Conservation (phyloP, 2,113 vertebrate genomes). For the Pogona vitticeps region DNA sequence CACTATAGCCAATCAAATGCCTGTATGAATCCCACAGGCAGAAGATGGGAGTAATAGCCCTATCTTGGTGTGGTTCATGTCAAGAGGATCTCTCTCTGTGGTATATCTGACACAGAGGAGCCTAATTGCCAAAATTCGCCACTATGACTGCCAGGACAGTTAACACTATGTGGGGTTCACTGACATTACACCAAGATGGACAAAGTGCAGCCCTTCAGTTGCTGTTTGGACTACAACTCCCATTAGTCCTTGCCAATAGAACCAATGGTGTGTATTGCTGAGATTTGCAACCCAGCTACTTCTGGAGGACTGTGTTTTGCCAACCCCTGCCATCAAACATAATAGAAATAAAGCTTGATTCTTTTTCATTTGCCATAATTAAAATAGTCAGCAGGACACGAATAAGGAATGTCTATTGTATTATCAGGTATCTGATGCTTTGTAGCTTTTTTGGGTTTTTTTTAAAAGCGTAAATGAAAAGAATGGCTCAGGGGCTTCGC, state of each 20-base stretch:
- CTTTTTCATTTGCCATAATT: background rate
- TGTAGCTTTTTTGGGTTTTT: background rate
- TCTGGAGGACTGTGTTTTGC: too few relatives aligned
- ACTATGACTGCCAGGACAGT: too few relatives aligned
- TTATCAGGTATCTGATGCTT: constrained; percentile 13
- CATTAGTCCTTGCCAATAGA: too few relatives aligned
- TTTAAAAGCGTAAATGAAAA: background rate
- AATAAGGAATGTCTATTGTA: constrained; percentile 29
- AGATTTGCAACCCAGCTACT: too few relatives aligned
- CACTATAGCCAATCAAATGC: background rate
- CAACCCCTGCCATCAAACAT: too few relatives aligned
- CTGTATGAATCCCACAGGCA: background rate
- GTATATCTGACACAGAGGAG: constrained; percentile 17
- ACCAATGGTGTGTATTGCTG: too few relatives aligned
- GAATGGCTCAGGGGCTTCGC: background rate
- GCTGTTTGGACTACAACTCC: too few relatives aligned
- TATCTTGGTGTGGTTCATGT: background rate
- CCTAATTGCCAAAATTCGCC: too few relatives aligned
- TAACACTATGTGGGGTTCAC: too few relatives aligned
- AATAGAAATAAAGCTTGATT: constrained; percentile 2
- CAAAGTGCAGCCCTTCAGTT: too few relatives aligned
- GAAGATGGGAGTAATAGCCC: background rate
- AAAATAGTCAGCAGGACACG: constrained; percentile 9
- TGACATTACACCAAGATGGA: too few relatives aligned
- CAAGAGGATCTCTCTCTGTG: constrained; percentile 18